Conservation (phyloP, 2,113 vertebrate species). For the Romanogobio albipinnatus region DNA sequence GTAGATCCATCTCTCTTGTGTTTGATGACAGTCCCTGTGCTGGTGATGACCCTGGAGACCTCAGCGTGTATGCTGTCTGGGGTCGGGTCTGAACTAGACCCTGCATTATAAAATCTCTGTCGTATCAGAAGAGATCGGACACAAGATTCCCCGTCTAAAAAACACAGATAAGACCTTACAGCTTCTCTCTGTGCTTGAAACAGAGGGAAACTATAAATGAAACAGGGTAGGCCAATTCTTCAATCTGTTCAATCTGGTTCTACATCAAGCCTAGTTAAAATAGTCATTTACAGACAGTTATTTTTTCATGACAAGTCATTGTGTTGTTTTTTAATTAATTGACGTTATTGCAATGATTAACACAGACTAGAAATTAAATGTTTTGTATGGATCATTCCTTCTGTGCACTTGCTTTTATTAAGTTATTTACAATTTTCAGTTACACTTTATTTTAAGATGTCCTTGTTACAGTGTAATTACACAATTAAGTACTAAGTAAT, state of each 20-base stretch:
- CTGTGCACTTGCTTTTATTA: too few relatives aligned
- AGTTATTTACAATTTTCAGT: too few relatives aligned
- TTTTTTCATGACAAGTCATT: too few relatives aligned
- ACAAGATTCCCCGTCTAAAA: slow-evolving; percentile 47
- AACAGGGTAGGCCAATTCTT: not conserved
- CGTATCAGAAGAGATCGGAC: slow-evolving; percentile 75
- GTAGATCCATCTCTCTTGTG: slow-evolving; percentile 84
- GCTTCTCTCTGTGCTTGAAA: not conserved
- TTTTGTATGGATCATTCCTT: too few relatives aligned
- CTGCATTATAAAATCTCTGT: slow-evolving; percentile 78
- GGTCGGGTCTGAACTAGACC: slow-evolving; percentile 42
- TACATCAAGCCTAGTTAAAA: not conserved
- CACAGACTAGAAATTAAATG: not conserved
- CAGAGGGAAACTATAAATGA: not conserved
- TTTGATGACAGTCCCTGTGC: slow-evolving; percentile 86
- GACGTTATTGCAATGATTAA: not conserved
- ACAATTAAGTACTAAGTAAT: too few relatives aligned
- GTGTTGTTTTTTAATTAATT: not conserved
- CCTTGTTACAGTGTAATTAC: too few relatives aligned
- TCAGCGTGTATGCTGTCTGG: slow-evolving; percentile 75
- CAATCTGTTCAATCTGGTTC: not conserved
- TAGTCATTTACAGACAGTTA: not conserved
- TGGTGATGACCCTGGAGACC: slow-evolving; percentile 81
- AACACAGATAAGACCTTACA: slow-evolving; percentile 15
- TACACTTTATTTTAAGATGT: too few relatives aligned